Conservation (phyloP, 2,797 vertebrate genomes). For the Spondyliosoma cantharus region DNA sequence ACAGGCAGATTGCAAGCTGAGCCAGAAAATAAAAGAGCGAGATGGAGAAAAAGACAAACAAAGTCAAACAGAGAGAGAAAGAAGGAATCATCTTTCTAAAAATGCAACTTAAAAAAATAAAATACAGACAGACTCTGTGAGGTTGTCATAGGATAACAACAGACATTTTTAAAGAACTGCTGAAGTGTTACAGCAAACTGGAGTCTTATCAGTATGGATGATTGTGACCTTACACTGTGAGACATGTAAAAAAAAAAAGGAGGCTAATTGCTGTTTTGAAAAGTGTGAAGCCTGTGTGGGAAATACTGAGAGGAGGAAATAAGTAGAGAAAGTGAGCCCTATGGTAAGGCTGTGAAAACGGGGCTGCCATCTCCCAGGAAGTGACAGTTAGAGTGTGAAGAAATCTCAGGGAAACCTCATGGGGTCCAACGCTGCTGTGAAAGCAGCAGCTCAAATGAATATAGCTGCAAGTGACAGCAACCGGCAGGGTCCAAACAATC, state of each 20-base stretch:
- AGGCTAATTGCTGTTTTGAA: slow-evolving; percentile 55
- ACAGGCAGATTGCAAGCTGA: slow-evolving; percentile 48
- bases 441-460: slow-evolving; percentile 61
- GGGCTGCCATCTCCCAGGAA: slow-evolving; percentile 49
- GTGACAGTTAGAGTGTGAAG: slow-evolving; percentile 69
- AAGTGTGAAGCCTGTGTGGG: slow-evolving; percentile 48
- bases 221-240: slow-evolving; percentile 38
- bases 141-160: slow-evolving; percentile 12
- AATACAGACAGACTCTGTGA: slow-evolving; percentile 9
- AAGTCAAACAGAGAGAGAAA: slow-evolving; percentile 17
- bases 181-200: slow-evolving; percentile 29
- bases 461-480: slow-evolving; percentile 57
- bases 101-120: slow-evolving; percentile 21
- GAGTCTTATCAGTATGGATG: slow-evolving; percentile 22
- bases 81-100: slow-evolving; percentile 29
- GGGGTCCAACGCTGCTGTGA: slow-evolving; percentile 51
- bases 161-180: slow-evolving; percentile 25
- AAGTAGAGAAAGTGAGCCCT: slow-evolving; percentile 46
- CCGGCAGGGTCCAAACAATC: slow-evolving; percentile 29
- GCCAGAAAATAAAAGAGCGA: slow-evolving; percentile 24
- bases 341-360: slow-evolving; percentile 33
- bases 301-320: slow-evolving; percentile 33
- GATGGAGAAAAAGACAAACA: slow-evolving; percentile 15
- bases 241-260: slow-evolving; percentile 26
- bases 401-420: slow-evolving; percentile 59